Percentiles rank a stretch among this genome's conserved stretches.
phyloP scores from a whole-genome alignment of 2,797 vertebrate species.

The Syndactyla subalaris region DNA sequence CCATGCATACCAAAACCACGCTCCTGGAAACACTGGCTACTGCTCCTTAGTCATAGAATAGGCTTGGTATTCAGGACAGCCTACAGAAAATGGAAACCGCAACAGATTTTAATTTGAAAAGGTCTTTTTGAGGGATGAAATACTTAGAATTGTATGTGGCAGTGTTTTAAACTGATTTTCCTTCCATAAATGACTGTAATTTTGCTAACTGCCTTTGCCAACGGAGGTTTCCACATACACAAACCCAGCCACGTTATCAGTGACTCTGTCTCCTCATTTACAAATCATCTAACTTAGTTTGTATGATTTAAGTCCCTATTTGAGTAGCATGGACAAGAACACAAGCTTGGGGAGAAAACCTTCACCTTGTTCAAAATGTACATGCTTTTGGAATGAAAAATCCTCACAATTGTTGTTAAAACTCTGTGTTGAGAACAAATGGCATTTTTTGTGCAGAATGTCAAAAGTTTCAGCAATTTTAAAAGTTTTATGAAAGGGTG shows the following conservation, averaged over 20 bases:
- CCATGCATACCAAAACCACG: accelerated
- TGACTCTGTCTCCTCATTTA: background rate
- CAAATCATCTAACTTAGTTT: background rate
- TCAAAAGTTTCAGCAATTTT: background rate
- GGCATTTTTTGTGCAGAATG: background rate
- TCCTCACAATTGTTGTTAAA: background rate
- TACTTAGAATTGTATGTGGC: background rate
- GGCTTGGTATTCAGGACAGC: background rate
- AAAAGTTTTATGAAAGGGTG: background rate
- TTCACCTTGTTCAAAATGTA: background rate
- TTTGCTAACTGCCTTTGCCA: background rate
- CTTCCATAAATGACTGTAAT: background rate
- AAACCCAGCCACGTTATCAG: background rate
- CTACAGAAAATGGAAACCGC: background rate
- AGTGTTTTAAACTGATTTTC: background rate
- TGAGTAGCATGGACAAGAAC: background rate
- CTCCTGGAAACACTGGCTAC: background rate
- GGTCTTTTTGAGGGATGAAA: background rate
- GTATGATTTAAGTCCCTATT: background rate
- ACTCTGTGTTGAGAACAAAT: background rate
- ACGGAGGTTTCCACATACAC: background rate
- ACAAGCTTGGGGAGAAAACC: background rate
- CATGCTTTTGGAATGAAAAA: background rate
- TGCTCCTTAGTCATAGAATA: background rate
- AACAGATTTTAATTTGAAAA: background rate